Evolutionary conservation across 53 echinoderm and acorn worm genomes (phyloP), one percentile per base, ranked within the genome.

Genomic region (Arbacia lixula): DNA sequence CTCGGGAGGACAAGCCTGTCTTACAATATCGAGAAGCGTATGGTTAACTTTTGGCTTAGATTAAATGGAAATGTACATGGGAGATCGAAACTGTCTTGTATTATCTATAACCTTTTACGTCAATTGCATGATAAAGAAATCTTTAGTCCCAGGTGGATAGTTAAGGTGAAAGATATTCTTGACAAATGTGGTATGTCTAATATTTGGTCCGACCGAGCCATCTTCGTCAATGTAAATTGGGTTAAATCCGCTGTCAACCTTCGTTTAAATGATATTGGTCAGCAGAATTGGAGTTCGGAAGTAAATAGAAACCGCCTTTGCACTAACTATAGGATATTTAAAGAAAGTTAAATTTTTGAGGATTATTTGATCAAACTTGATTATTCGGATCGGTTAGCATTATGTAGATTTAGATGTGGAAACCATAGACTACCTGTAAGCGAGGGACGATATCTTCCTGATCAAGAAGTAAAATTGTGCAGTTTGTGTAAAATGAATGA

Each of bases 351-450:
- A n/a, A n/a, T n/a, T n/a, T n/a, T n/a, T n/a, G n/a, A n/a, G n/a
- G n/a, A n/a, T n/a, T n/a, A n/a, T n/a, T n/a, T n/a, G n/a, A n/a
- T n/a, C n/a, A n/a, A n/a, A n/a, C n/a, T n/a, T n/a, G n/a, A n/a
- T n/a, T n/a, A n/a, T n/a, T n/a, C n/a, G n/a, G n/a, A n/a, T n/a
- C n/a, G n/a, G n/a, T n/a, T n/a, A n/a, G n/a, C n/a, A n/a, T n/a
- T n/a, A n/a, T n/a, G n/a, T 58, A 58, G 58, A 58, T 58, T 58
- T 58, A 58, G 58, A 58, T 58, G 58, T 58, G 58, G 58, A 58
- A n/a, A 58, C n/a, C 58, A 58, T 21, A 58, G 58, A 58, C n/a
- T 58, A 58, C 24, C 58, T 58, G 58, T n/a, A n/a, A n/a, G n/a
- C n/a, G n/a, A n/a, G n/a, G n/a, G n/a, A n/a, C n/a, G n/a, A n/a